A percentile compares a stretch with the other conserved stretches of the same genome.
phyloP scores from a whole-genome alignment of 2,888 invertebrate species.

The Pristionchus arcanus region DNA sequence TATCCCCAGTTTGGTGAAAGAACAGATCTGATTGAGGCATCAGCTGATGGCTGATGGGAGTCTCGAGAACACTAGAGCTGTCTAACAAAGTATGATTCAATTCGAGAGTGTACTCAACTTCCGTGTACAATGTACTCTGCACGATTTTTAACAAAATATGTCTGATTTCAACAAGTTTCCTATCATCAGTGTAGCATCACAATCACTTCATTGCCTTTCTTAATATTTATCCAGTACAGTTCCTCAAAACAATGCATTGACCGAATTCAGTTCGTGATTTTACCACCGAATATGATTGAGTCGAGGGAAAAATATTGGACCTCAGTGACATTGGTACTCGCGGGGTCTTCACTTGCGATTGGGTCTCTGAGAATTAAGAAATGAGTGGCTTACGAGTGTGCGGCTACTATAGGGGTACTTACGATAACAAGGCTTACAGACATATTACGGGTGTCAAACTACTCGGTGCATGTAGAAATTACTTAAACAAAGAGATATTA shows the following conservation, averaged over 20 bases:
- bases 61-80: slow-evolving; percentile 27
- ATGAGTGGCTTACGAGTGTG: not conserved
- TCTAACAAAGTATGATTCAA: not conserved
- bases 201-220: not conserved
- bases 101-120: not conserved
- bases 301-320: not conserved
- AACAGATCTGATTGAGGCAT: not conserved
- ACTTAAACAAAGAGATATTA: not conserved
- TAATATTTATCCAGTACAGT: slow-evolving; percentile 1
- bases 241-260: not conserved
- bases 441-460: not conserved
- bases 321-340: not conserved
- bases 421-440: not conserved
- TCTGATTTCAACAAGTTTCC: no score
- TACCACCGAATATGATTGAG: not conserved
- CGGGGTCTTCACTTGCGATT: not conserved
- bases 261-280: not conserved
- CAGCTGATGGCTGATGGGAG: not conserved
- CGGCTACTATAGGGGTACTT: not conserved
- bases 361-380: not conserved
- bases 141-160: no score
- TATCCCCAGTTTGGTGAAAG: not conserved
- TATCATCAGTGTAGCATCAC: not conserved
- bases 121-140: not conserved
- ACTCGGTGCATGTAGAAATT: slow-evolving; percentile 14